A percentile compares a stretch with the other conserved stretches of the same genome.
Evolutionary conservation across 2,113 vertebrate genomes (phyloP).

Genomic region (Morphnarchus princeps): DNA sequence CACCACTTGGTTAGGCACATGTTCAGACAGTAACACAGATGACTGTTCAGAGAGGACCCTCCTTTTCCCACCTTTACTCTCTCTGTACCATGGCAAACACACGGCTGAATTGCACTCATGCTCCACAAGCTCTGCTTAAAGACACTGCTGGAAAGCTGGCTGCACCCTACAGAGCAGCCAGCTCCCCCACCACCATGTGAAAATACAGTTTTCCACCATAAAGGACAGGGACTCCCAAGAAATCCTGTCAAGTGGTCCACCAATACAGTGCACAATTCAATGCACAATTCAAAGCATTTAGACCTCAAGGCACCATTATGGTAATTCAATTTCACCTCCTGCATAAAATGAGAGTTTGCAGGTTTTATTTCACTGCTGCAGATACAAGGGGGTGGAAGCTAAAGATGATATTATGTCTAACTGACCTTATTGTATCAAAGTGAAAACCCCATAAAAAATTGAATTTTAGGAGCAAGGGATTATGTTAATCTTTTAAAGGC

Average conservation of each 20-base stretch:
- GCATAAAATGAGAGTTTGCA: not conserved
- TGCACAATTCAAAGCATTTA: not conserved
- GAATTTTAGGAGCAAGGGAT: not conserved
- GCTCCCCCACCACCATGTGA: rapidly evolving
- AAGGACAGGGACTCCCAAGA: not conserved
- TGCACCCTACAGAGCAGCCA: not conserved
- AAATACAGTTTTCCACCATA: not conserved
- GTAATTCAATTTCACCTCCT: not conserved
- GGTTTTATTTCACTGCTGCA: not conserved
- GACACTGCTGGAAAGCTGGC: not conserved
- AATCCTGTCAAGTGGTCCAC: not conserved
- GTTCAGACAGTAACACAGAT: not conserved
- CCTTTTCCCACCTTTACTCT: not conserved
- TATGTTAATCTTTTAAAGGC: not conserved
- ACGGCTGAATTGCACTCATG: not conserved
- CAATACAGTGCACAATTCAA: not conserved
- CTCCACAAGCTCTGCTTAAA: not conserved
- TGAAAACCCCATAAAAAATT: not conserved
- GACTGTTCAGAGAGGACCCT: not conserved
- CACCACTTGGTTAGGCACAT: not conserved
- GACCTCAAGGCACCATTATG: not conserved
- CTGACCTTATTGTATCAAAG: not conserved
- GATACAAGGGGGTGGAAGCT: not conserved
- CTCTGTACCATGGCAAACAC: not conserved
- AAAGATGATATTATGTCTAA: not conserved